Base-by-base conservation (phyloP, 2,113 vertebrate species). In the Procavia capensis region DNA sequence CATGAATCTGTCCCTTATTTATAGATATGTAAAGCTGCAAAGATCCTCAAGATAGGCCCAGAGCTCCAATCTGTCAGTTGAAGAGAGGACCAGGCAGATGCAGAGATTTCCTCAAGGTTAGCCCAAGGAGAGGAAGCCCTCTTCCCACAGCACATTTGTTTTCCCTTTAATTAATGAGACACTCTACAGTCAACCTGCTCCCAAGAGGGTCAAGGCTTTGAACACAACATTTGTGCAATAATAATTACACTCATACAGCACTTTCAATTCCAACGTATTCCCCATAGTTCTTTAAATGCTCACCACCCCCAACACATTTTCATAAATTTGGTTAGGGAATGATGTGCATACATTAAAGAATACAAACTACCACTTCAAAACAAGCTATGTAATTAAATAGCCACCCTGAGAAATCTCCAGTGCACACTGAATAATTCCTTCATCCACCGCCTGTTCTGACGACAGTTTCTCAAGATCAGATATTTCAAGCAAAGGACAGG, bases 271-370 rank as follows among this genome's bases (percentile, higher is more conserved):
- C 66, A 39, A 93, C 27, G 89, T 91, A 87, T 74, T 97, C 87
- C 96, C 93, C 90, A 16, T 95, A 90, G 92, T 87, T 95, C 31
- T 97, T 89, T 78, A 94, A 96, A 94, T 64, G n/a, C 61, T 94
- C 72, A 76, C 24, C 34, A n/a, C 16, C 54, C 16, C 54, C 59
- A 75, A 88, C n/a, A 43, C 45, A 87, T 93, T 95, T 95, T 91
- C 86, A 90, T 93, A 92, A 87, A 92, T 95, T 88, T 94, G 25
- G 34, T 85, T 89, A 91, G 61, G 6, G 64, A 90, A 87, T 86
- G 16, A 47, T 64, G 74, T 59, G 45, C 36, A 64, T 45, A 50
- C 45, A 75, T 64, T 86, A 68, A 78, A 95, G 43, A 74, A n/a
- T 11, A 83, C 61, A 84, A 81, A 92, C 63, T 9, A 85, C 20